Evolutionary conservation across 2,113 vertebrate genomes (phyloP).

Genomic region (Bubo blakistoni): DNA sequence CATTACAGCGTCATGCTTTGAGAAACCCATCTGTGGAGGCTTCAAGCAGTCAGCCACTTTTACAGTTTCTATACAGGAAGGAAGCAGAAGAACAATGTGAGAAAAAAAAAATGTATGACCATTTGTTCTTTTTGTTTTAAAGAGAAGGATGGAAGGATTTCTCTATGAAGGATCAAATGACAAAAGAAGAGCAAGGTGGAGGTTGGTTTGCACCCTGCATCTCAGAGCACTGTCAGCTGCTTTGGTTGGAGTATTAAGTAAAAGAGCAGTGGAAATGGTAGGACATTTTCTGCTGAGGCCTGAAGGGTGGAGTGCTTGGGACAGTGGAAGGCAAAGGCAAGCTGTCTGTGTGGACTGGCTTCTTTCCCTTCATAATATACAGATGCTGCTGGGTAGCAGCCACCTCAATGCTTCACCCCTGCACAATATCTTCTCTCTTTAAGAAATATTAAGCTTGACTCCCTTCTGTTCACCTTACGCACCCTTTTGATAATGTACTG

Average conservation of each 20-base stretch:
- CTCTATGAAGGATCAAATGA: background rate
- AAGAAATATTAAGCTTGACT: background rate
- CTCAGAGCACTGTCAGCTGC: background rate
- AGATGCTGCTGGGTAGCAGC: background rate
- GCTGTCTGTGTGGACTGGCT: background rate
- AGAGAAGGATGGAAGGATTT: background rate
- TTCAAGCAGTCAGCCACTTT: background rate
- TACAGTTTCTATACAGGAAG: background rate
- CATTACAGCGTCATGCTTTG: background rate
- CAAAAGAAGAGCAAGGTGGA: background rate
- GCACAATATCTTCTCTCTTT: background rate
- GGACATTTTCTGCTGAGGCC: background rate
- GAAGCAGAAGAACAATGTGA: background rate
- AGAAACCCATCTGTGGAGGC: background rate
- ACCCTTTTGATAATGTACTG: background rate
- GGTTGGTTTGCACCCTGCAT: background rate
- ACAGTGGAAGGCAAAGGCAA: background rate
- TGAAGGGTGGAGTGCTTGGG: background rate
- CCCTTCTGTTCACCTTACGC: background rate
- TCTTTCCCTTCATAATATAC: background rate
- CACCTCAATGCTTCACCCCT: background rate
- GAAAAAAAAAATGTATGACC: background rate
- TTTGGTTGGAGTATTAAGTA: background rate
- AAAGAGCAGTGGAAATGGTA: background rate
- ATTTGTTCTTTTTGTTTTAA: background rate